These are phyloP conservation scores for Reticulitermes speratus DNA, from an alignment of 1,140 invertebrate species.

Conservation along the genomic window DNA sequence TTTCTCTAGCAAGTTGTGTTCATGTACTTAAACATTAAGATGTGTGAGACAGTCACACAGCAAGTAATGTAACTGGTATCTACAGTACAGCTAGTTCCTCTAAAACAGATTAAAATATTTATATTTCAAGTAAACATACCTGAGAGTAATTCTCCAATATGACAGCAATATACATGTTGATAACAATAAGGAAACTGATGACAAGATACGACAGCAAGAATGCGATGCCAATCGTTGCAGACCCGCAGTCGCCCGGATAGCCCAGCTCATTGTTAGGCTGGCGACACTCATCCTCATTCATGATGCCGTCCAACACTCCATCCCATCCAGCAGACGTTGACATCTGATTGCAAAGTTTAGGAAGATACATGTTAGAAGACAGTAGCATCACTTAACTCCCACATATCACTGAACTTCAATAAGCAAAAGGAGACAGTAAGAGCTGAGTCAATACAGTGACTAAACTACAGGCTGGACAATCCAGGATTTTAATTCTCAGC, in stretches of 20 bases:
- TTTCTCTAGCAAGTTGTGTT: too few species aligned
- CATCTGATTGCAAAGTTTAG: slow-evolving; percentile 66
- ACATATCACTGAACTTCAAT: neutral
- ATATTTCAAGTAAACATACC: neutral
- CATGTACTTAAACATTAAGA: too few species aligned
- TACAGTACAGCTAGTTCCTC: too few species aligned
- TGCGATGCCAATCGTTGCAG: slow-evolving; percentile 87
- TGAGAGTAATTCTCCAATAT: slow-evolving; percentile 96
- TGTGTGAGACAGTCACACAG: too few species aligned
- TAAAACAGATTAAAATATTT: too few species aligned
- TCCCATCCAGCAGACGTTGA: slow-evolving; percentile 98
- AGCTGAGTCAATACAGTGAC: too few species aligned
- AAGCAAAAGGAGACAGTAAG: neutral
- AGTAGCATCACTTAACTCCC: neutral
- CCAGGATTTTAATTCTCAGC: too few species aligned
- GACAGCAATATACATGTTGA: slow-evolving; percentile 99
- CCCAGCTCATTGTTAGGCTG: slow-evolving; percentile 82
- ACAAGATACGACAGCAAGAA: slow-evolving; percentile 95
- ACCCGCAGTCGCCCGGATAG: slow-evolving; percentile 87
- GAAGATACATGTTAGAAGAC: slow-evolving; percentile 32
- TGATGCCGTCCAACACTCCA: slow-evolving; percentile 91
- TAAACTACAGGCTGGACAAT: too few species aligned
- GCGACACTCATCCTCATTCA: slow-evolving; percentile 92
- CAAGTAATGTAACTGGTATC: too few species aligned
- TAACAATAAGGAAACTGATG: slow-evolving; percentile 97